Evolutionary conservation across 2,797 vertebrate species (phyloP).

Genomic region (Microchirus variegatus): DNA sequence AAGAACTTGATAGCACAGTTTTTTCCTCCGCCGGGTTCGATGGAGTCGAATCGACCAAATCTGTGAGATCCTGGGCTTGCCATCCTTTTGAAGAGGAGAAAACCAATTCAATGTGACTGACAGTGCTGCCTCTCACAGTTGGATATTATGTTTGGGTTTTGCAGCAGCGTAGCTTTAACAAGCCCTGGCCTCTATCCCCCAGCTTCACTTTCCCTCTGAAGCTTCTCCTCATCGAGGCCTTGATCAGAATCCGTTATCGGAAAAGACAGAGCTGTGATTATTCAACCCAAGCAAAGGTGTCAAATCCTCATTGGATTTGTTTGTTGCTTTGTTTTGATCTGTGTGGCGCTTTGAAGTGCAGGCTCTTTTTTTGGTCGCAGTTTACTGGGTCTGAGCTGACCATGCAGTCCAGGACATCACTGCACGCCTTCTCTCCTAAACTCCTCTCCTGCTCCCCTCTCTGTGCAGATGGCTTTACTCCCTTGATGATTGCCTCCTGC

Average conservation of each 20-base stretch:
- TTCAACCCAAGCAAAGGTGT: conserved; percentile 66
- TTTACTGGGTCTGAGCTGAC: conserved; percentile 49
- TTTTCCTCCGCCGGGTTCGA: conserved; percentile 67
- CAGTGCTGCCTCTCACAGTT: conserved; percentile 74
- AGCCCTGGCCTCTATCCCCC: conserved; percentile 63
- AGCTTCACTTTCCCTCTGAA: conserved; percentile 72
- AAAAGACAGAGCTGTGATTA: conserved; percentile 65
- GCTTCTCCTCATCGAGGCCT: conserved; percentile 58
- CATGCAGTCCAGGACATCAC: conserved; percentile 15
- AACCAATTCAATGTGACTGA: conserved; percentile 71
- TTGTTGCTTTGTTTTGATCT: conserved; percentile 76
- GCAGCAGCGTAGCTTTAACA: conserved; percentile 74
- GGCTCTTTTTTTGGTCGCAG: conserved; percentile 18
- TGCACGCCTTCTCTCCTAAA: conserved; percentile 3
- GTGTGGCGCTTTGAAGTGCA: conserved; percentile 71
- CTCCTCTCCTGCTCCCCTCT: not conserved
- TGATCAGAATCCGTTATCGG: conserved; percentile 80
- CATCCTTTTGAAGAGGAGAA: conserved; percentile 83
- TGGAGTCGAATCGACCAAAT: conserved; percentile 79
- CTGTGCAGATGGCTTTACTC: conserved; percentile 92
- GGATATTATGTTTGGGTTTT: conserved; percentile 79
- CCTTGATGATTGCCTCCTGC: conserved; percentile 97
- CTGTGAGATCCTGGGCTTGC: conserved; percentile 76
- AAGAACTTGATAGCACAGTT: conserved; percentile 62
- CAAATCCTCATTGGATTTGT: conserved; percentile 80